These are phyloP conservation scores for Terrapene triunguis DNA, from an alignment of 2,113 vertebrate genomes.

Conservation along the genomic window DNA sequence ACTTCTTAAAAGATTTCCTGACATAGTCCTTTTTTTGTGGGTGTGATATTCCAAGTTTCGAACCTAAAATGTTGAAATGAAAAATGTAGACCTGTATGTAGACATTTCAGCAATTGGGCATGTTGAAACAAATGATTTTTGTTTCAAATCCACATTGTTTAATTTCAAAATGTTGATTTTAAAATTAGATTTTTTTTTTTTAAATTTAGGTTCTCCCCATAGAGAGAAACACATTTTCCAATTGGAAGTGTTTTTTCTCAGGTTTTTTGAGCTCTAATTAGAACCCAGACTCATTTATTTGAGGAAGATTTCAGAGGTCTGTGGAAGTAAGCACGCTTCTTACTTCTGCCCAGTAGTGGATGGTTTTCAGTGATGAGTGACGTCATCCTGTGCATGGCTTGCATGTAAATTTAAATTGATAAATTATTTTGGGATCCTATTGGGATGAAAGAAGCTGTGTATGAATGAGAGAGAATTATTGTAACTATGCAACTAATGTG, in stretches of 20 bases:
- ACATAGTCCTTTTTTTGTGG: not conserved
- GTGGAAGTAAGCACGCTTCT: rapidly evolving
- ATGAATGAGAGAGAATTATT: rapidly evolving
- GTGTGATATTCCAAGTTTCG: constrained; percentile 42
- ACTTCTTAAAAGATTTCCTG: not conserved
- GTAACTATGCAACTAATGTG: not conserved
- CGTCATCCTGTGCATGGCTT: rapidly evolving
- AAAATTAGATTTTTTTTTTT: not conserved
- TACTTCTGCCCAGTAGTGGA: rapidly evolving
- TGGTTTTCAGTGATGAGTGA: not conserved
- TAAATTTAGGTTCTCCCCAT: not conserved
- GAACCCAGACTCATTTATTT: not conserved
- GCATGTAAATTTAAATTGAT: rapidly evolving
- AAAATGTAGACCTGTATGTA: not conserved
- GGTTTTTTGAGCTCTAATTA: not conserved
- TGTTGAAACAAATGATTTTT: not conserved
- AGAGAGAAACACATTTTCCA: not conserved
- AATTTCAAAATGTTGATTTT: not conserved
- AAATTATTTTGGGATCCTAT: not conserved
- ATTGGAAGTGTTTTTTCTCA: not conserved
- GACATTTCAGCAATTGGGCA: not conserved
- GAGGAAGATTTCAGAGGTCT: not conserved
- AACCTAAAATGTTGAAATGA: constrained; percentile 68
- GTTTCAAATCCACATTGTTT: not conserved
- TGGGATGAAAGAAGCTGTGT: not conserved